These are phyloP conservation scores for Labeo catla DNA, from an alignment of 2,113 vertebrate species.

Conservation along the genomic window DNA sequence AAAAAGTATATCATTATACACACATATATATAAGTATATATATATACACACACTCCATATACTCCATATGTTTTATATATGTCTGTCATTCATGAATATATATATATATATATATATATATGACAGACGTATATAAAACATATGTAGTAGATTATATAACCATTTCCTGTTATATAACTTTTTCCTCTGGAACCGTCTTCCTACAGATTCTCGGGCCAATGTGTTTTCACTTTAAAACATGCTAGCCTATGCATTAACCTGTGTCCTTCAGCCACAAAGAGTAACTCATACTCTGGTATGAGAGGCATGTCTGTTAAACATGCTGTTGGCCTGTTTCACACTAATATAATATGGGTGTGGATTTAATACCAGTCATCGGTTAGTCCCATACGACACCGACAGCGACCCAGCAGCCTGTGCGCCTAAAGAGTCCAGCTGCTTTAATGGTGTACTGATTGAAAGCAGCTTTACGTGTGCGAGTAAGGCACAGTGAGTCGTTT, in stretches of 20 bases:
- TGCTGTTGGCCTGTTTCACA: neutral
- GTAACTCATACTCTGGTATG: neutral
- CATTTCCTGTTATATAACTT: slow-evolving; percentile 6
- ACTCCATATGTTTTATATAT: too few relatives aligned
- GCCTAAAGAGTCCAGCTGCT: slow-evolving; percentile 6
- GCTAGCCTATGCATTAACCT: neutral
- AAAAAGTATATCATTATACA: too few relatives aligned
- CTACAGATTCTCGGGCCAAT: neutral
- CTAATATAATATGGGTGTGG: slow-evolving; percentile 28
- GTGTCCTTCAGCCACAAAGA: slow-evolving; percentile 2
- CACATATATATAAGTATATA: too few relatives aligned
- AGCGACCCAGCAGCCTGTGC: neutral
- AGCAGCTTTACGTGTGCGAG: slow-evolving; percentile 4
- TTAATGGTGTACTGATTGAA: slow-evolving; percentile 47
- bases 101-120: too few relatives aligned
- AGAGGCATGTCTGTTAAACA: slow-evolving; percentile 29
- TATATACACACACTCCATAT: too few relatives aligned
- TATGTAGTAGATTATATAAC: neutral
- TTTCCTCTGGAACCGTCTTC: neutral
- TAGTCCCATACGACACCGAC: neutral
- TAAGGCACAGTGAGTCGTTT: neutral
- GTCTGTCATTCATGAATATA: too few relatives aligned
- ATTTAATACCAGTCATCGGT: slow-evolving; percentile 31
- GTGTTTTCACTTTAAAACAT: slow-evolving; percentile 28
- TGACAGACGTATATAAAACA: neutral